Evolutionary conservation across 2,113 vertebrate species (phyloP), one percentile per base, ranked within the genome.

Genomic region (Dipodomys stephensi): DNA sequence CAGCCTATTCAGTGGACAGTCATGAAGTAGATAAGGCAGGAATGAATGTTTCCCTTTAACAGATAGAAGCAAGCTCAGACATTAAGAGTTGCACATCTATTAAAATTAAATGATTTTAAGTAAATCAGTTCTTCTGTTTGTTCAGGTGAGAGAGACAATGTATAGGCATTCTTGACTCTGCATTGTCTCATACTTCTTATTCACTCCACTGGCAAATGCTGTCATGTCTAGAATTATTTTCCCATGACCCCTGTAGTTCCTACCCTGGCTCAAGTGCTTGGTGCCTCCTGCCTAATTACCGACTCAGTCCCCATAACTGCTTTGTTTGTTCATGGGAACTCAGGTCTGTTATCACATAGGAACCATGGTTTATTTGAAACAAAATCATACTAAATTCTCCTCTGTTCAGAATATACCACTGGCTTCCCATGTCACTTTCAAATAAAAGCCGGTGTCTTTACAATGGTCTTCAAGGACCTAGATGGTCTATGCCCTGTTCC

Each of bases 21-120:
- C 15, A 49, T 53, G 27, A 87, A 39, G 12, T 85, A 78, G 74
- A 44, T 39, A 74, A 62, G 79, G 44, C 76, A 80, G 79, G 83
- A 90, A 22, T 88, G 35, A 82, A 76, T 88, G 72, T 86, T 67
- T 93, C n/a, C 46, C 15, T 92, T 95, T 90, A 71, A 95, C 60
- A 87, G 49, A 39, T 86, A 32, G 67, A 32, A 82, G 46, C 53
- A 87, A 88, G 72, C 60, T 90, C 83, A 82, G 32, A 90, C 44
- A 46, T 90, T 81, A 86, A 82, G 49, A 77, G 53, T 74, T 90
- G 32, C 49, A 81, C 28, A 39, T 92, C 46, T 94, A 74, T 57
- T 49, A 49, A 57, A 57, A 73, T 64, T 53, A 53, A 87, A 81
- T 46, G 49, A 84, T 27, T 53, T 60, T 72, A 80, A 77, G 22